Conservation (phyloP, 1,140 invertebrate genomes). For the Globodera ellingtonae region DNA sequence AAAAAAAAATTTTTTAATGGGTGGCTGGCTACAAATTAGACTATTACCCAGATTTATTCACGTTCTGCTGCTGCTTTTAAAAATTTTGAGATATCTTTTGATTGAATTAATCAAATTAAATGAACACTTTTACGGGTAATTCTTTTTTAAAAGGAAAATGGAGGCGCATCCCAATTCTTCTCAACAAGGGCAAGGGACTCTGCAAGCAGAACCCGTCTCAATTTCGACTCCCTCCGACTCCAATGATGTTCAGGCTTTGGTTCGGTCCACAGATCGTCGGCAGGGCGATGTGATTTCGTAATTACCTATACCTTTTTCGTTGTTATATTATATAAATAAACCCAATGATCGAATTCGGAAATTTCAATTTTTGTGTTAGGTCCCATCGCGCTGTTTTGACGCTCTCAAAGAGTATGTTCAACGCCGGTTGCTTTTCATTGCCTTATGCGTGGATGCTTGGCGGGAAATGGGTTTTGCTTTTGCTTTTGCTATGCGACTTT, state of each 20-base stretch:
- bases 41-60: too few species aligned
- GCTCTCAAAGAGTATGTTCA: constrained; percentile 65
- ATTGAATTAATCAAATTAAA: too few species aligned
- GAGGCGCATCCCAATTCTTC: background rate
- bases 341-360: too few species aligned
- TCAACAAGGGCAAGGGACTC: background rate
- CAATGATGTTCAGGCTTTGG: constrained; percentile 49
- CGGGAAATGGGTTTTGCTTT: constrained; percentile 58
- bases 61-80: too few species aligned
- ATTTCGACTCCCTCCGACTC: constrained; percentile 3
- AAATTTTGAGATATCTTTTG: too few species aligned
- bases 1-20: too few species aligned
- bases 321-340: background rate
- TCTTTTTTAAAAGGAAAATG: background rate
- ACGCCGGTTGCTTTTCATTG: constrained; percentile 64
- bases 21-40: too few species aligned
- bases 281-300: constrained; percentile 63
- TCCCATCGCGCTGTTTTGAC: constrained; percentile 61
- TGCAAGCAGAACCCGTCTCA: background rate
- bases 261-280: constrained; percentile 38
- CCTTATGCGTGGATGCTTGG: constrained; percentile 64
- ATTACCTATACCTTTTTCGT: background rate
- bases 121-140: background rate
- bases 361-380: constrained; percentile 35
- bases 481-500: background rate